Evolutionary conservation across 2,797 vertebrate genomes (phyloP).

Genomic region (Anabacerthia variegaticeps): DNA sequence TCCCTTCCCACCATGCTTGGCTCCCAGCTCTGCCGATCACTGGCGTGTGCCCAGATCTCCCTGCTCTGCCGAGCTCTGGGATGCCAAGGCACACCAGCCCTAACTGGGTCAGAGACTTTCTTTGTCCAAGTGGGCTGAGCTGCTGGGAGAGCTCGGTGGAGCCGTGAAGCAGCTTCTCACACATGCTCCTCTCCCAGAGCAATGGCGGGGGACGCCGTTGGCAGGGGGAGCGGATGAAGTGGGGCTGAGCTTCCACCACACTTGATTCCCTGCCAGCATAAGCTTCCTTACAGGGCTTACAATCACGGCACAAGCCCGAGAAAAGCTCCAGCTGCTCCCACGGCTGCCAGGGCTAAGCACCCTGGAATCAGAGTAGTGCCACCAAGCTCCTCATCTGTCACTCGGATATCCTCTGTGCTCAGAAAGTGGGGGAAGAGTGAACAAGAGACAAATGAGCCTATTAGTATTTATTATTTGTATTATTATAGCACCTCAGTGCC

Average conservation of each 20-base stretch:
- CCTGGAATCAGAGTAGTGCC: background rate
- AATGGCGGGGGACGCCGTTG: fast-evolving
- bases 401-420: background rate
- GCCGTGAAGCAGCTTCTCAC: background rate
- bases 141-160: background rate
- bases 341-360: background rate
- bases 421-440: background rate
- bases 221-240: background rate
- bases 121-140: background rate
- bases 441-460: slow-evolving; percentile 1
- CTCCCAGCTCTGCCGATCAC: fast-evolving
- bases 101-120: slow-evolving; percentile 16
- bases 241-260: background rate
- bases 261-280: slow-evolving; percentile 14
- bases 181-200: background rate
- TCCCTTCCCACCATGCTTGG: background rate
- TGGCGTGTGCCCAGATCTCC: background rate
- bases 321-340: slow-evolving; percentile 1
- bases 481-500: slow-evolving; percentile 53
- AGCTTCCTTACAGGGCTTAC: slow-evolving; percentile 41
- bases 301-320: background rate
- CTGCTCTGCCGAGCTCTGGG: background rate
- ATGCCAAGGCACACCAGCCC: background rate
- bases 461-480: slow-evolving; percentile 57
- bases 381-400: background rate